These are phyloP conservation scores for Capitulum mitella DNA, from an alignment of 2,888 invertebrate species.

Conservation along the genomic window DNA sequence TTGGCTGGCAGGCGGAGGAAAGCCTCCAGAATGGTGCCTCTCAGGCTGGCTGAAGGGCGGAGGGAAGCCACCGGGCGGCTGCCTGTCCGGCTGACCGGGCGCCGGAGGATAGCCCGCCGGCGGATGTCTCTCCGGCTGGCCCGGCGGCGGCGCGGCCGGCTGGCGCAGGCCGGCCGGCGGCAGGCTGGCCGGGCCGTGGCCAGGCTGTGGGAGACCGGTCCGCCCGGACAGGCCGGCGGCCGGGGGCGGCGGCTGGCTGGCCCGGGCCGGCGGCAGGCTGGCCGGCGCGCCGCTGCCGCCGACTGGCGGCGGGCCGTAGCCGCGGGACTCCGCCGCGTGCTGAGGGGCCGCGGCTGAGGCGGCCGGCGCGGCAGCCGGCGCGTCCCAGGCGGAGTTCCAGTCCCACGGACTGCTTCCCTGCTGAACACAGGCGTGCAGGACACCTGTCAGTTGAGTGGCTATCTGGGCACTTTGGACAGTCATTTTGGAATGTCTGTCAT, in stretches of 20 bases:
- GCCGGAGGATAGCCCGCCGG: neutral
- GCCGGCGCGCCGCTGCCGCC: neutral
- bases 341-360: neutral
- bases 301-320: neutral
- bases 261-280: neutral
- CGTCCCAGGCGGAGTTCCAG: neutral
- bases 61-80: neutral
- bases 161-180: neutral
- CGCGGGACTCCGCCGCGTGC: neutral
- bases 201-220: neutral
- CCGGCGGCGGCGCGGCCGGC: neutral
- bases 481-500: too few relatives aligned
- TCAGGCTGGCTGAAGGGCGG: neutral
- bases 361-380: neutral
- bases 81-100: neutral
- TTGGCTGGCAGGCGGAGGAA: neutral
- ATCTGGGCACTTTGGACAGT: too few relatives aligned
- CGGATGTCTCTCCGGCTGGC: neutral
- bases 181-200: too few relatives aligned
- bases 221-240: too few relatives aligned
- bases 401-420: neutral
- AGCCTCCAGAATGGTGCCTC: neutral
- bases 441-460: too few relatives aligned
- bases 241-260: neutral
- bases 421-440: neutral